Evolutionary conservation across 2,888 invertebrate species (phyloP), one percentile per base, ranked within the genome.

Genomic region (Xestia rhomboidea): DNA sequence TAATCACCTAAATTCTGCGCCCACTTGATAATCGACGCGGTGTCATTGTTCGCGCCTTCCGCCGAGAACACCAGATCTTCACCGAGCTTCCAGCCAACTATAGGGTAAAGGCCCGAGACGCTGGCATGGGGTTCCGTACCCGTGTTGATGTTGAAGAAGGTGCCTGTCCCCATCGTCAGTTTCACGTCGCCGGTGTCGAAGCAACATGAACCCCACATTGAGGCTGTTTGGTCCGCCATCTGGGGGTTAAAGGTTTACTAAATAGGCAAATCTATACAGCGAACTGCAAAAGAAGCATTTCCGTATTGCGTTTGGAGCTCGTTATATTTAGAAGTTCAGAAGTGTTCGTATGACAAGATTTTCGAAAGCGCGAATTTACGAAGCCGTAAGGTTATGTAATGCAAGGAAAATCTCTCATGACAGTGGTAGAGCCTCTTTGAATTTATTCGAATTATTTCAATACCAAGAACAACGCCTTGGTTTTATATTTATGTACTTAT

Each of bases 131-230:
- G 98, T 81, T 96, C 92, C 0, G 90, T 85, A 0, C 98, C 98
- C 0, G 99, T 99, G 91, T 99, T 98, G 54, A 99, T 97, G 92
- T 99, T 97, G 64, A 99, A 95, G 94, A 99, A 99, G 0, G 98
- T 98, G 0, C 99, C 99, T 0, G 99, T 99, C 0, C 99, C 99
- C 96, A 99, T 97, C 0, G 99, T 99, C 4, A 99, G 96, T 92
- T 99, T 99, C 2, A 99, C 97, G 91, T 98, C 98, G 44, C 98
- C 98, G 0, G 97, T 95, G 6, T 97, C 94, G 91, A 98, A 98
- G 90, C 98, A 98, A 82, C 98, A 98, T 0, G 98, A 98, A 10
- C 99, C 99, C 97, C 98, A 99, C 96, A 99, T 97, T 0, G 99
- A 98, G 0, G 99, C 98, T 5, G 99, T 98, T 94, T 99, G 99